Evolutionary conservation across 2,113 vertebrate species (phyloP).

Genomic region (Gambusia holbrooki): DNA sequence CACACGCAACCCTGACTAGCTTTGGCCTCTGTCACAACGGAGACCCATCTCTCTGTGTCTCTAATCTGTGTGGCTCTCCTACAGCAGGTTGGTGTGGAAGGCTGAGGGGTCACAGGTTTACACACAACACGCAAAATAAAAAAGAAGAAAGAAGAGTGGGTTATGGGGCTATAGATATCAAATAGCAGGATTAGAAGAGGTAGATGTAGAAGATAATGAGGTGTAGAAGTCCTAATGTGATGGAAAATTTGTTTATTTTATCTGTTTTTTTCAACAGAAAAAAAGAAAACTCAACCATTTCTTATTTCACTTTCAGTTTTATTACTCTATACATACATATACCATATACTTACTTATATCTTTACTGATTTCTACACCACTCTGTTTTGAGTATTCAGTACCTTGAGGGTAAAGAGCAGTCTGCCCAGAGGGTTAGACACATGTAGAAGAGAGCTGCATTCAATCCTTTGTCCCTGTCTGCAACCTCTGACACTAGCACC

Average conservation of each 20-base stretch:
- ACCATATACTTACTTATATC: not conserved
- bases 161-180: constrained; percentile 28
- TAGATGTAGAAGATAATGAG: constrained; percentile 18
- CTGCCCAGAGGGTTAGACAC: constrained; percentile 44
- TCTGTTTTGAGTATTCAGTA: constrained; percentile 27
- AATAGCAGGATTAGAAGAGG: constrained; percentile 16
- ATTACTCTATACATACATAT: not conserved
- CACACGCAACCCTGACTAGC: constrained; percentile 31
- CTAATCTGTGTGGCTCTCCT: constrained; percentile 54
- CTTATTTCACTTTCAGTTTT: not conserved
- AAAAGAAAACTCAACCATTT: no score
- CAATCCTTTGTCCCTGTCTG: constrained; percentile 25
- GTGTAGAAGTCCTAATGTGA: constrained; percentile 21
- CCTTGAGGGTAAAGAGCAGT: constrained; percentile 30
- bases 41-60: constrained; percentile 46
- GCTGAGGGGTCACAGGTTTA: constrained; percentile 26
- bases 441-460: constrained; percentile 30
- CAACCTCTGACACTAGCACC: constrained; percentile 40
- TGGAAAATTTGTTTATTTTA: not conserved
- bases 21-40: constrained; percentile 52
- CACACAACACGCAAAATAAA: no score
- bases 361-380: not conserved
- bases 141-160: not conserved
- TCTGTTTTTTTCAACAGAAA: constrained; percentile 4
- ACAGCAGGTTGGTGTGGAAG: constrained; percentile 38